Evolutionary conservation across 2,113 vertebrate species (phyloP).

Genomic region (Psittacara wagleri): DNA sequence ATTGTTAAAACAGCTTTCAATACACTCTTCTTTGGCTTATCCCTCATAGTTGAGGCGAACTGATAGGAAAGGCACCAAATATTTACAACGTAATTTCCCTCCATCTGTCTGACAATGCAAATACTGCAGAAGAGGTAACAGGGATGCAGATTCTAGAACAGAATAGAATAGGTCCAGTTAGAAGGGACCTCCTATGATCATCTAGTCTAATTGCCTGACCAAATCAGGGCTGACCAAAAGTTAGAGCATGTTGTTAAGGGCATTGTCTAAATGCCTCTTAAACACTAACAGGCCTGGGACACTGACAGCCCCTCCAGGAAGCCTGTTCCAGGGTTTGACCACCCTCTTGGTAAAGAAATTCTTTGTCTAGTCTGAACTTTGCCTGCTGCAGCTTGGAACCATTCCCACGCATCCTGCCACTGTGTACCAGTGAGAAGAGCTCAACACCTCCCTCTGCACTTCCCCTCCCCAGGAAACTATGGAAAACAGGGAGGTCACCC

Average conservation of each 20-base stretch:
- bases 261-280: neutral
- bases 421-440: neutral
- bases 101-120: neutral
- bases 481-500: neutral
- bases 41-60: neutral
- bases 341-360: neutral
- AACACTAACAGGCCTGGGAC: neutral
- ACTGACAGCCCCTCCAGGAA: neutral
- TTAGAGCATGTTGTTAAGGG: neutral
- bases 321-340: neutral
- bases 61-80: neutral
- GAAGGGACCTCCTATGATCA: neutral
- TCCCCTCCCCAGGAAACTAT: neutral
- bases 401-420: fast-evolving
- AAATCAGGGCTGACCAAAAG: neutral
- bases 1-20: neutral
- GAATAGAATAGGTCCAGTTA: neutral
- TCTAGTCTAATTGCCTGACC: neutral
- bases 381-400: neutral
- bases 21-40: neutral
- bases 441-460: neutral
- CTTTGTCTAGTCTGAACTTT: neutral
- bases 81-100: neutral
- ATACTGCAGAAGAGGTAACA: neutral
- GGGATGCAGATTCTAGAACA: neutral